A percentile compares a stretch with the other conserved stretches of the same genome.
These are phyloP conservation scores for Trachelus stipa DNA, from an alignment of 2,888 invertebrate genomes.

Conservation along the genomic window DNA sequence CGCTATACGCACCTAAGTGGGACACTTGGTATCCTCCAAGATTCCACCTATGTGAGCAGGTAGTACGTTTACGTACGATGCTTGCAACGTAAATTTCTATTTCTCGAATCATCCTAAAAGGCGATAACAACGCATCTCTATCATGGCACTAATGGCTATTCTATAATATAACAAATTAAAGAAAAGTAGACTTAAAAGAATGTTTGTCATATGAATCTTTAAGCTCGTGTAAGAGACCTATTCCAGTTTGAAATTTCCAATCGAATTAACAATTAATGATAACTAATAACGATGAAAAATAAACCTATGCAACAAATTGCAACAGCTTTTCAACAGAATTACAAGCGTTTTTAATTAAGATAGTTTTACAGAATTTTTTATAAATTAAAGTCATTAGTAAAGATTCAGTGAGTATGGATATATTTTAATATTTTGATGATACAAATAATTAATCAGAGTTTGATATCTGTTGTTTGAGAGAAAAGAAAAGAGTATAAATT, in stretches of 20 bases:
- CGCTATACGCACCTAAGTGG: constrained; percentile 54
- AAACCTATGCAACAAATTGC: neutral
- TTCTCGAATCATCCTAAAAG: constrained; percentile 52
- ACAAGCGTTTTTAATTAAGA: neutral
- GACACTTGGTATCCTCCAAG: constrained; percentile 62
- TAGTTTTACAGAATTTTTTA: neutral
- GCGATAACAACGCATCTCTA: constrained; percentile 2
- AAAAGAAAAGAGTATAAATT: constrained; percentile 3
- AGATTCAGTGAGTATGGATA: neutral
- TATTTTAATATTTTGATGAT: neutral
- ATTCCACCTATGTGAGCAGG: constrained; percentile 47
- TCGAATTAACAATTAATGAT: neutral
- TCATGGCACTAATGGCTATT: neutral
- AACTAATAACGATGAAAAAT: neutral
- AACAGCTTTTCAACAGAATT: neutral
- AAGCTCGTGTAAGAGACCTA: neutral
- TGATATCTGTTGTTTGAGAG: neutral
- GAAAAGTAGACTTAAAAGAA: neutral
- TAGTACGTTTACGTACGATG: constrained; percentile 24
- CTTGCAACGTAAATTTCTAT: constrained; percentile 58
- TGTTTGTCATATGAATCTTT: neutral
- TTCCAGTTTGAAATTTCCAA: neutral
- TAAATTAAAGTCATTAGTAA: neutral
- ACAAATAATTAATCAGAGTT: neutral
- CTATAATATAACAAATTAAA: neutral